These are phyloP conservation scores for Sebastes wilsoni DNA, from an alignment of 2,797 vertebrate species.

Conservation along the genomic window DNA sequence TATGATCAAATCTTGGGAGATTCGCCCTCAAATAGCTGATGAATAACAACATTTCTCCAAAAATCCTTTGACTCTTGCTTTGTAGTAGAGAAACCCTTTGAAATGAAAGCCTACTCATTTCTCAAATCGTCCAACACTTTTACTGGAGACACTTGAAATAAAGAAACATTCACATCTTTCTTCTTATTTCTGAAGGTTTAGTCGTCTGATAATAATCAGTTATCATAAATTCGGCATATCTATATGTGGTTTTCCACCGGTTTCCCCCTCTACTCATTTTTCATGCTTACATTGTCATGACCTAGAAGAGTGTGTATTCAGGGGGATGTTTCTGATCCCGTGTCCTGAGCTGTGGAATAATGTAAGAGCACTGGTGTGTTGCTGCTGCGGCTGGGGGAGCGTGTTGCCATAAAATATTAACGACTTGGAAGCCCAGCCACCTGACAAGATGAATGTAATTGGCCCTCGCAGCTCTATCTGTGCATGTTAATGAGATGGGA, in stretches of 20 bases:
- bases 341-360: constrained; percentile 78
- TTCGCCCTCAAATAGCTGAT: neutral
- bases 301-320: constrained; percentile 74
- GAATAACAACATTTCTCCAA: neutral
- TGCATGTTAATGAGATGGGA: constrained; percentile 88
- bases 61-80: constrained; percentile 36
- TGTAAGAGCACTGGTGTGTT: constrained; percentile 81
- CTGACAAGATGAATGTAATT: constrained; percentile 89
- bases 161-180: constrained; percentile 18
- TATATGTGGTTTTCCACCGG: constrained; percentile 49
- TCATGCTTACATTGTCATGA: constrained; percentile 76
- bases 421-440: constrained; percentile 82
- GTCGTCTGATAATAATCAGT: constrained; percentile 60
- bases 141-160: neutral
- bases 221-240: constrained; percentile 55
- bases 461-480: constrained; percentile 85
- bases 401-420: constrained; percentile 88
- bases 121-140: neutral
- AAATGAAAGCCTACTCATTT: neutral
- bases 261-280: constrained; percentile 55
- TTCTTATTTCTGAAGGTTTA: constrained; percentile 25
- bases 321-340: constrained; percentile 72
- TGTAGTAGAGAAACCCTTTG: constrained; percentile 28
- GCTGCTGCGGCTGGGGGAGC: constrained; percentile 75
- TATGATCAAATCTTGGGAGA: neutral